Evolutionary conservation across 1,140 invertebrate genomes (phyloP).

Genomic region (Ectropis grisescens): DNA sequence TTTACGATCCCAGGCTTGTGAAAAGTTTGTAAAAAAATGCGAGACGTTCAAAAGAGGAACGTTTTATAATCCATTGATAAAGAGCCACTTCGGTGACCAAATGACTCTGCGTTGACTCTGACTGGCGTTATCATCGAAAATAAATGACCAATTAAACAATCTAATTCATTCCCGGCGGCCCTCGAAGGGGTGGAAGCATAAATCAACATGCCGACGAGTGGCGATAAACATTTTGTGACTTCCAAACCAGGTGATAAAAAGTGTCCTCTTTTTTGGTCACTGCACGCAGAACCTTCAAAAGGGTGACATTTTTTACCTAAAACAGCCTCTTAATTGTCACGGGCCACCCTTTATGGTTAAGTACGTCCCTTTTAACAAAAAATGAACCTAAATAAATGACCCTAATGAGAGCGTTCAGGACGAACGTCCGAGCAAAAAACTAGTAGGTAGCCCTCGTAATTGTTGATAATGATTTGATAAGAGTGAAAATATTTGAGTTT

Average conservation of each 20-base stretch:
- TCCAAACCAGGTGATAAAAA: constrained; percentile 65
- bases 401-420: constrained; percentile 34
- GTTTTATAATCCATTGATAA: neutral
- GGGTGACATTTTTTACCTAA: constrained; percentile 64
- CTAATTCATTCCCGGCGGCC: constrained; percentile 54
- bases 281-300: constrained; percentile 38
- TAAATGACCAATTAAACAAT: constrained; percentile 68
- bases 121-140: constrained; percentile 55
- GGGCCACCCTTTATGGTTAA: constrained; percentile 51
- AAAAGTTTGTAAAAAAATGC: too few species aligned
- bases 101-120: constrained; percentile 23
- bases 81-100: constrained; percentile 41
- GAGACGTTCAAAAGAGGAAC: too few species aligned
- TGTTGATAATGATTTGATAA: constrained; percentile 43
- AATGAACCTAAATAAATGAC: constrained; percentile 54
- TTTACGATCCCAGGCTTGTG: neutral
- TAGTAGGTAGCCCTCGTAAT: constrained; percentile 29
- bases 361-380: constrained; percentile 43
- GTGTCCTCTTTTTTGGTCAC: constrained; percentile 46
- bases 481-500: constrained; percentile 33
- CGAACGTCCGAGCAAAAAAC: constrained; percentile 29
- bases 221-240: constrained; percentile 68
- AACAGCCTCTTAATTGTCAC: constrained; percentile 56
- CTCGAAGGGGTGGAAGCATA: constrained; percentile 55
- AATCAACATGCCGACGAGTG: constrained; percentile 64